Evolutionary conservation across 2,888 invertebrate genomes (phyloP), one percentile per base, ranked within the genome.

Genomic region (Heliothis peltigera): DNA sequence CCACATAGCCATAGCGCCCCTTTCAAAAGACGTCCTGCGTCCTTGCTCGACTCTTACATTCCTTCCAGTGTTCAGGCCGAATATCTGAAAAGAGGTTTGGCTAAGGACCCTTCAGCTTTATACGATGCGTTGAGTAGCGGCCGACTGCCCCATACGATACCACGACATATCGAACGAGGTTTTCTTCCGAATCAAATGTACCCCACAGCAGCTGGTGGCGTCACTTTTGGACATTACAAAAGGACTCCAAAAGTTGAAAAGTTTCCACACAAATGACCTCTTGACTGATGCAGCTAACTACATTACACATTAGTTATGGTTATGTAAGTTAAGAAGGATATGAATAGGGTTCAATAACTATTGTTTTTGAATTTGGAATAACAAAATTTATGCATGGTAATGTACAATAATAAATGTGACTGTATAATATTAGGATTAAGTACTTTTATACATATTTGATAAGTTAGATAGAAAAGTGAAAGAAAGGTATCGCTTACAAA

Each of bases 11-110:
- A 81, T 47, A 91, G 87, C 56, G 82, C 84, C 1, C 74, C 78
- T 4, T 90, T 81, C 53, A 92, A 90, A 67, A 89, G 90, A 58
- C 88, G 91, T 10, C 95, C 96, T 0, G 91, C 93, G 4, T 96
- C 96, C 5, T 86, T 96, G 52, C 80, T 96, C 6, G 96, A 96
- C 49, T 96, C 96, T 0, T 96, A 96, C 58, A 94, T 96, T 61
- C 96, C 96, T 47, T 96, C 96, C 39, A 95, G 95, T 79, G 82
- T 96, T 62, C 95, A 95, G 77, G 70, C 92, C 22, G 95, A 95
- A 73, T 95, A 95, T 52, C 75, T 95, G 49, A 95, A 94, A 72
- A 85, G 93, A 78, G 95, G 95, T 43, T 87, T 88, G 47, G 84
- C 89, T 6, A 94, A 91, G 67, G 94, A 95, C 70, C 93, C 95